Percentiles rank a stretch among this genome's conserved stretches.
These are phyloP conservation scores for Oreochromis grahami DNA, from an alignment of 2,797 vertebrate genomes.

Conservation along the genomic window DNA sequence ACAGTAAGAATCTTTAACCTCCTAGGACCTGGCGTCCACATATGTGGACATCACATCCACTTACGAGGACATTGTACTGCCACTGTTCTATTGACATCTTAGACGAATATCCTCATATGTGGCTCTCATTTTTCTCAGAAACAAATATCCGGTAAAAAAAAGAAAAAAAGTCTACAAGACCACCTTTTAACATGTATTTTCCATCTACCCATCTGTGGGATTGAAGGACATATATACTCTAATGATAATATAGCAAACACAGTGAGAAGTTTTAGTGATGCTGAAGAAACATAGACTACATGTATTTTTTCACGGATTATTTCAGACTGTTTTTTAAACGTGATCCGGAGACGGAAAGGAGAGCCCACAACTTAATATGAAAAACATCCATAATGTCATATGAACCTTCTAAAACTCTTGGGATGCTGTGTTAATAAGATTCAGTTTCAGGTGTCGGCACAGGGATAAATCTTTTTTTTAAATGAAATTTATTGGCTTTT, in stretches of 20 bases:
- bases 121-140: no score
- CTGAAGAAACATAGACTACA: neutral
- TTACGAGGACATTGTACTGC: no score
- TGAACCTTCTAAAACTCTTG: neutral
- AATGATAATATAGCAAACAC: neutral
- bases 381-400: constrained; percentile 15
- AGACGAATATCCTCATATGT: no score
- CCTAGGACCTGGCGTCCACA: no score
- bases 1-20: neutral
- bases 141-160: no score
- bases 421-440: constrained; percentile 10
- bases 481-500: neutral
- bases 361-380: neutral
- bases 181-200: neutral
- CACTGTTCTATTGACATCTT: no score
- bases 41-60: no score
- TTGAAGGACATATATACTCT: neutral
- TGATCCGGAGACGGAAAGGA: neutral
- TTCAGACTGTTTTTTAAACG: neutral
- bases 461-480: neutral
- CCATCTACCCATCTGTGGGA: neutral
- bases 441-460: neutral
- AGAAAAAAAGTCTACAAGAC: neutral
- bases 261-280: neutral
- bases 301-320: accelerated